Evolutionary conservation across 2,797 vertebrate species (phyloP), one percentile per base, ranked within the genome.

Genomic region (Momotus momota): DNA sequence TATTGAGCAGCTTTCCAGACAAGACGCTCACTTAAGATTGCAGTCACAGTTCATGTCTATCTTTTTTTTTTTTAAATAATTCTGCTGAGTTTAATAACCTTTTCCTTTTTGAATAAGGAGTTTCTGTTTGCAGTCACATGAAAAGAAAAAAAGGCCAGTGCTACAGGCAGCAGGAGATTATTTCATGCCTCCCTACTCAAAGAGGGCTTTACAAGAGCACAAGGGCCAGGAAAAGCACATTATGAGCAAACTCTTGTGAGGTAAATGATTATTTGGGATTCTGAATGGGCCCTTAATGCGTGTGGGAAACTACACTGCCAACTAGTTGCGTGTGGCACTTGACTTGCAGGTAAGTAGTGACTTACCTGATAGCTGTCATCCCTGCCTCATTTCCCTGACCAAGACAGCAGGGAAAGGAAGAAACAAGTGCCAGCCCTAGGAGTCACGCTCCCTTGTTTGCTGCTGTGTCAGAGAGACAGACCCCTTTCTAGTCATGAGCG

Each of bases 71-170:
- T 87, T 74, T 9, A 75, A 94, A 96, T 96, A 97, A 95, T 93
- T 97, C 94, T 89, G 23, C 79, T 81, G 69, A 83, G 89, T 91
- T 97, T 97, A 97, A 97, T 97, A 96, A 95, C 94, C 91, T 96
- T 94, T 96, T 94, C 85, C 67, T 96, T 97, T 97, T 94, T 96
- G 96, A 97, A 97, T 97, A 95, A 95, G 86, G 77, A 96, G 86
- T 96, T 97, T 95, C 97, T 97, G 93, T 97, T 97, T 97, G 95
- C 94, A 96, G 78, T 96, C 82, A 82, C 81, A 93, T 88, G 92
- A 97, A 95, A 95, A 96, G 94, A 80, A 92, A 73, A 86, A 96
- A 95, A 94, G 89, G 57, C 69, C 85, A 93, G 22, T 86, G 89
- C 94, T 96, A 88, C 43, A 88, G 91, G 92, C 94, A 92, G 92